phyloP scores from a whole-genome alignment of 2,888 invertebrate genomes.

The Thymelicus acteon region DNA sequence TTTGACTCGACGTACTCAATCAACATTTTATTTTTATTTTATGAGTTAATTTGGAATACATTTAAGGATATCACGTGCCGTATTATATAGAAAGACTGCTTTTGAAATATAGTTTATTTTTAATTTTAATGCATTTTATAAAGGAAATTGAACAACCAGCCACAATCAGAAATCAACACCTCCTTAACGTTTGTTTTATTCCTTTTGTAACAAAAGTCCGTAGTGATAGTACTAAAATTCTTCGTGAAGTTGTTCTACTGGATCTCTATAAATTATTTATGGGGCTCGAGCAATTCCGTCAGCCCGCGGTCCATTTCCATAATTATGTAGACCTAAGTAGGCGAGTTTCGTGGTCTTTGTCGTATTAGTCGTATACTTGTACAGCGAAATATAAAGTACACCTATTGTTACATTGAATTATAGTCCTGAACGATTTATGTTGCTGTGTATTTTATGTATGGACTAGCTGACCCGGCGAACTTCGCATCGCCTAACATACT shows the following conservation, averaged over 20 bases:
- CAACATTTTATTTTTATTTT: too few relatives aligned
- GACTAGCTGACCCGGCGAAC: too few relatives aligned
- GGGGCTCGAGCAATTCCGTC: slow-evolving; percentile 32
- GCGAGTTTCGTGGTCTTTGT: slow-evolving; percentile 35
- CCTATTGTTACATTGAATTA: too few relatives aligned
- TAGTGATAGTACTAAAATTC: slow-evolving; percentile 58
- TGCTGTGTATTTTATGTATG: too few relatives aligned
- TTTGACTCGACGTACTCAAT: too few relatives aligned
- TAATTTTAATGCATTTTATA: not conserved
- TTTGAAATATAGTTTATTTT: too few relatives aligned
- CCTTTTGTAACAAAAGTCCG: slow-evolving; percentile 35
- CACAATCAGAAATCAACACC: slow-evolving; percentile 5
- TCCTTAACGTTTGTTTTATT: not conserved
- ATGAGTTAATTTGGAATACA: too few relatives aligned
- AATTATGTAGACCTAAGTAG: slow-evolving; percentile 35
- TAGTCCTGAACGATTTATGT: too few relatives aligned
- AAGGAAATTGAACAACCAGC: not conserved
- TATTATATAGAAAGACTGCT: too few relatives aligned
- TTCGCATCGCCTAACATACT: too few relatives aligned
- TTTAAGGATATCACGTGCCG: too few relatives aligned
- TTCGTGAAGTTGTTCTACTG: slow-evolving; percentile 71
- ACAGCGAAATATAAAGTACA: not conserved
- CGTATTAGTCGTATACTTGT: slow-evolving; percentile 53
- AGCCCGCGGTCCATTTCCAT: slow-evolving; percentile 31
- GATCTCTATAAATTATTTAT: slow-evolving; percentile 40